These are phyloP conservation scores for Chrysaora quinquecirrha DNA, from an alignment of 30 jellyfish, hydroid and myxozoan species.

Conservation along the genomic window DNA sequence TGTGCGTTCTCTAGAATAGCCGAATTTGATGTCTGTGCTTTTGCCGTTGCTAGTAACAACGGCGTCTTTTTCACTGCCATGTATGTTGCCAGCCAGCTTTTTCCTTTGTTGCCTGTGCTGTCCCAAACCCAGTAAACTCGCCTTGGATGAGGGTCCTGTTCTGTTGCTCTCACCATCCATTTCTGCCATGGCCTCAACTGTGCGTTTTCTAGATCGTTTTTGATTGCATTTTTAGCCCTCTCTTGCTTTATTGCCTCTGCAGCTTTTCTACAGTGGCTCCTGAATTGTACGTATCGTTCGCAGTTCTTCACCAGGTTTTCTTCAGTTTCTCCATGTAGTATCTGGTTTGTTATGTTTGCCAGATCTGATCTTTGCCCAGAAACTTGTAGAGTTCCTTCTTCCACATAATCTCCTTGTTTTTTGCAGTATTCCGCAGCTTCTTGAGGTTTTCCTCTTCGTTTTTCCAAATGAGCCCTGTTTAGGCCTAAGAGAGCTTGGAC, in stretches of 20 bases:
- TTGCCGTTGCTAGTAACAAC: too few species aligned
- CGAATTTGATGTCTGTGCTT: too few species aligned
- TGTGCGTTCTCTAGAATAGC: not conserved
- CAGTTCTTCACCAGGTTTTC: not conserved
- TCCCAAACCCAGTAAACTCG: conserved; percentile 3
- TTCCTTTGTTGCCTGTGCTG: conserved; percentile 29
- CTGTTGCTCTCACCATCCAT: not conserved
- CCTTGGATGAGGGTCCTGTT: not conserved
- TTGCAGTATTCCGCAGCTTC: conserved; percentile 20
- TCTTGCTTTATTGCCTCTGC: not conserved
- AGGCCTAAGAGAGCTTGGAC: too few species aligned
- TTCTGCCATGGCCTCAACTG: conserved; percentile 6
- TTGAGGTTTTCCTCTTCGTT: conserved; percentile 16
- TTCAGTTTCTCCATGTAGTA: not conserved
- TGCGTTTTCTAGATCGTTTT: not conserved
- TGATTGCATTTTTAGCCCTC: not conserved
- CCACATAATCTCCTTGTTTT: not conserved
- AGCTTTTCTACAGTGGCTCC: not conserved
- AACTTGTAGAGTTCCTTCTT: not conserved
- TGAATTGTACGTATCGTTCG: not conserved
- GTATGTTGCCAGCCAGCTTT: not conserved
- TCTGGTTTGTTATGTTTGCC: not conserved
- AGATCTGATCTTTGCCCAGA: conserved; percentile 13
- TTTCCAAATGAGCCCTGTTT: conserved; percentile 1
- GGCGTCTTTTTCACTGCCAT: too few species aligned